A percentile compares a stretch with the other conserved stretches of the same genome.
Evolutionary conservation across 2,113 vertebrate species (phyloP).

Genomic region (Labeo rohita): DNA sequence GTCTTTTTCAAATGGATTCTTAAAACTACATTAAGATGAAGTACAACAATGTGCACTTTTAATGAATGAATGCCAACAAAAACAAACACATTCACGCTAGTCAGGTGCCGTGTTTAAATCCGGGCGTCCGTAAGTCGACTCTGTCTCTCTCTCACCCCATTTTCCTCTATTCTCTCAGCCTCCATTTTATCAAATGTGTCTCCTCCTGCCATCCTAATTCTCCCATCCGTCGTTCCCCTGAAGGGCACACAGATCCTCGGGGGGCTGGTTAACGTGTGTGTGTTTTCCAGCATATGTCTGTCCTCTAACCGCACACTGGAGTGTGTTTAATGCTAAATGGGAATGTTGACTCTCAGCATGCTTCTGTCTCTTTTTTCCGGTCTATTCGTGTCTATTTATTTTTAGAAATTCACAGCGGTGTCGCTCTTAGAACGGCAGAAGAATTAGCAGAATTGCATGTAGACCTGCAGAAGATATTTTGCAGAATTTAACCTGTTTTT

Average conservation of each 20-base stretch:
- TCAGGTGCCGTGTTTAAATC: neutral
- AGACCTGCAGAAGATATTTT: neutral
- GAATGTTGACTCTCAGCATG: constrained; percentile 10
- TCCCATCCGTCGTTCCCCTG: constrained; percentile 57
- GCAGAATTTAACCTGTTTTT: neutral
- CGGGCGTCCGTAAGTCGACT: neutral
- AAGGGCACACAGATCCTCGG: constrained; percentile 61
- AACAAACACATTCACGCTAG: too few relatives aligned
- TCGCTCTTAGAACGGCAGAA: neutral
- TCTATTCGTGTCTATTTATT: constrained; percentile 11
- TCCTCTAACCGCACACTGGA: constrained; percentile 27
- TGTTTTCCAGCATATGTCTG: constrained; percentile 34
- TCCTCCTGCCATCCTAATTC: constrained; percentile 71
- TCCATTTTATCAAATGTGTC: constrained; percentile 44
- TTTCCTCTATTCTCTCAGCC: constrained; percentile 37
- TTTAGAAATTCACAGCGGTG: neutral
- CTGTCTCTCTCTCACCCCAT: constrained; percentile 1
- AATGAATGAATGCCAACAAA: neutral
- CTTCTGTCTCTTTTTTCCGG: neutral
- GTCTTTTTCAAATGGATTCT: neutral
- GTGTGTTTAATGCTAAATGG: constrained; percentile 41
- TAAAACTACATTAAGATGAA: neutral
- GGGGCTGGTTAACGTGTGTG: constrained; percentile 32
- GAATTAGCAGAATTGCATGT: neutral
- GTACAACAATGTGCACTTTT: neutral